These are phyloP conservation scores for Drosophila rhopaloa DNA, from an alignment of 1,140 invertebrate genomes.

Conservation along the genomic window DNA sequence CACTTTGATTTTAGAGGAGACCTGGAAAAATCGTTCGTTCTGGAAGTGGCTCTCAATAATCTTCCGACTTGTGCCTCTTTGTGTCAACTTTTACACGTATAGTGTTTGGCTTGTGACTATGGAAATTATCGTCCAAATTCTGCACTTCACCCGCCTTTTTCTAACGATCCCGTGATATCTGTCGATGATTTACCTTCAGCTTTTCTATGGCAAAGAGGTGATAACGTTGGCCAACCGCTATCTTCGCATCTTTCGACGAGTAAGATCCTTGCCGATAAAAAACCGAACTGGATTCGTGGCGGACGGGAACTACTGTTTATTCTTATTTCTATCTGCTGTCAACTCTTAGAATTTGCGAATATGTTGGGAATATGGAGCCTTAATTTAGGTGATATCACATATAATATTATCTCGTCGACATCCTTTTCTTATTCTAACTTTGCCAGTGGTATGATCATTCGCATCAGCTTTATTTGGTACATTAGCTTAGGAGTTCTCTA, in stretches of 20 bases:
- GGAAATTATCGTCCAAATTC: background rate
- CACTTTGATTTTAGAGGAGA: background rate
- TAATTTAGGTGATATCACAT: background rate
- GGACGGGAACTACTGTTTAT: background rate
- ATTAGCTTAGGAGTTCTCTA: background rate
- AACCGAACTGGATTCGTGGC: background rate
- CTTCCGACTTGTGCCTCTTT: background rate
- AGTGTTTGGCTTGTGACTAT: background rate
- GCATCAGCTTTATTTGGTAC: background rate
- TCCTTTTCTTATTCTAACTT: background rate
- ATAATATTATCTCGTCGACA: background rate
- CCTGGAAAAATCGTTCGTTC: background rate
- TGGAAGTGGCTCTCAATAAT: background rate
- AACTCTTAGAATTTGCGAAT: background rate
- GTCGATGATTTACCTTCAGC: background rate
- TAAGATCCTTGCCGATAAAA: background rate
- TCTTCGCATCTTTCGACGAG: background rate
- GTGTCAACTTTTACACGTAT: background rate
- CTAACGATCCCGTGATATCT: background rate
- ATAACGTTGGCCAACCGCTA: background rate
- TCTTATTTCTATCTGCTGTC: background rate
- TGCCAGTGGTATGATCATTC: background rate
- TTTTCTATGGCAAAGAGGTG: background rate
- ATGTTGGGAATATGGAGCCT: background rate
- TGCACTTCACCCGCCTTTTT: background rate